A percentile compares a stretch with the other conserved stretches of the same genome.
These are phyloP conservation scores for Melanotaenia boesemani DNA, from an alignment of 2,797 vertebrate genomes.

Conservation along the genomic window DNA sequence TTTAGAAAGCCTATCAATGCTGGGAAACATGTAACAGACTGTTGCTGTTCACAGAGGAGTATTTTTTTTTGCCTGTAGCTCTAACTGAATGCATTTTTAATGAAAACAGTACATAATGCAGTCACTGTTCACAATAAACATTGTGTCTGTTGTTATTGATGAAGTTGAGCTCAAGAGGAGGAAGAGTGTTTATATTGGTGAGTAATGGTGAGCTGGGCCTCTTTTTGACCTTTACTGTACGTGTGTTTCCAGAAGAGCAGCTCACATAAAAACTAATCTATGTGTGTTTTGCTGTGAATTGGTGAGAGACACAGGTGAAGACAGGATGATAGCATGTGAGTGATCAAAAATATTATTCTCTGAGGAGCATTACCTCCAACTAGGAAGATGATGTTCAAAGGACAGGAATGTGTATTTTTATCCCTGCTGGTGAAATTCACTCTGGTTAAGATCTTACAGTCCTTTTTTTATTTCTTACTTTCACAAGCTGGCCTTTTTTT, in stretches of 20 bases:
- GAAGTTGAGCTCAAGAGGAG: constrained; percentile 34
- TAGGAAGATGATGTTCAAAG: constrained; percentile 60
- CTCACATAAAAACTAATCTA: neutral
- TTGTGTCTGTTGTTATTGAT: constrained; percentile 51
- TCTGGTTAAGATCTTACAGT: constrained; percentile 58
- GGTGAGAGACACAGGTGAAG: neutral
- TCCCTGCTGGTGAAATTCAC: constrained; percentile 57
- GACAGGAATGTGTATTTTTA: constrained; percentile 66
- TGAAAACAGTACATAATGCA: constrained; percentile 49
- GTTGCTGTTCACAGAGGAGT: constrained; percentile 53
- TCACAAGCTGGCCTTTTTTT: constrained; percentile 57
- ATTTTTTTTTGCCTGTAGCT: constrained; percentile 58
- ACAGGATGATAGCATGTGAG: constrained; percentile 20
- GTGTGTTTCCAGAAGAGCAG: constrained; percentile 13
- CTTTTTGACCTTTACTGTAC: constrained; percentile 15
- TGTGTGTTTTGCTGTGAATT: constrained; percentile 7
- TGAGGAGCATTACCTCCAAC: constrained; percentile 57
- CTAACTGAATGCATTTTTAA: constrained; percentile 71
- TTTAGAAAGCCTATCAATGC: constrained; percentile 68
- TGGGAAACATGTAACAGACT: constrained; percentile 67
- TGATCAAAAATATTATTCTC: constrained; percentile 53
- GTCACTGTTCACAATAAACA: constrained; percentile 66
- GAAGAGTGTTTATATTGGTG: constrained; percentile 22
- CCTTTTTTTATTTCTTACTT: constrained; percentile 45
- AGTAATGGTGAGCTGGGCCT: constrained; percentile 32